Evolutionary conservation across 2,888 invertebrate genomes (phyloP).

Genomic region (Patella ulyssiponensis): DNA sequence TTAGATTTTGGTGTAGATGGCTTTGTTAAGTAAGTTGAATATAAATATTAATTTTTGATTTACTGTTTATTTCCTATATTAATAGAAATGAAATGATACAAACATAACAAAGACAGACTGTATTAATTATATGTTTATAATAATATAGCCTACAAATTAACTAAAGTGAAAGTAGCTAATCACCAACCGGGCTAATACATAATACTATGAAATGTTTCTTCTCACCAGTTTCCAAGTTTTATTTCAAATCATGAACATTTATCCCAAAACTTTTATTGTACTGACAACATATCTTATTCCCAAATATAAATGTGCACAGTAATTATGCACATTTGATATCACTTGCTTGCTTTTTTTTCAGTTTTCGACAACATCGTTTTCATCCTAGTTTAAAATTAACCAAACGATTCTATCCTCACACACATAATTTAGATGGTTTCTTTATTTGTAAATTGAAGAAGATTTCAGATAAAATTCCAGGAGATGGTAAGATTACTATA

Average conservation of each 20-base stretch:
- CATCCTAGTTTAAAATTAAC: slow-evolving; percentile 91
- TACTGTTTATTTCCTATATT: background rate
- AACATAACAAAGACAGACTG: too few relatives aligned
- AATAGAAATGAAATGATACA: background rate
- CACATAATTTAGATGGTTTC: slow-evolving; percentile 99
- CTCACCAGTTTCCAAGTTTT: background rate
- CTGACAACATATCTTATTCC: too few relatives aligned
- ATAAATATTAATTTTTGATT: background rate
- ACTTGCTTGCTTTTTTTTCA: slow-evolving; percentile 59
- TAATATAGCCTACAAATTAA: too few relatives aligned
- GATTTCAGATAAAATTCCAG: slow-evolving; percentile 75
- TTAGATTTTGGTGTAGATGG: slow-evolving; percentile 96
- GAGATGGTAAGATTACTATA: slow-evolving; percentile 20
- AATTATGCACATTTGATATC: background rate
- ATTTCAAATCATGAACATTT: too few relatives aligned
- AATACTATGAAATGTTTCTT: too few relatives aligned
- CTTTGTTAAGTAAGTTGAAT: slow-evolving; percentile 81
- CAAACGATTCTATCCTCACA: slow-evolving; percentile 95
- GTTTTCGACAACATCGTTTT: slow-evolving; percentile 78
- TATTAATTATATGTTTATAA: too few relatives aligned
- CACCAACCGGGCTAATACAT: too few relatives aligned
- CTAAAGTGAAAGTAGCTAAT: too few relatives aligned
- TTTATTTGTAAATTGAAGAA: slow-evolving; percentile 98
- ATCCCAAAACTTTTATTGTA: too few relatives aligned
- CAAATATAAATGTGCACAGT: background rate